Evolutionary conservation across 2,888 invertebrate genomes (phyloP), one percentile per base, ranked within the genome.

Genomic region (Dinocampus coccinellae): DNA sequence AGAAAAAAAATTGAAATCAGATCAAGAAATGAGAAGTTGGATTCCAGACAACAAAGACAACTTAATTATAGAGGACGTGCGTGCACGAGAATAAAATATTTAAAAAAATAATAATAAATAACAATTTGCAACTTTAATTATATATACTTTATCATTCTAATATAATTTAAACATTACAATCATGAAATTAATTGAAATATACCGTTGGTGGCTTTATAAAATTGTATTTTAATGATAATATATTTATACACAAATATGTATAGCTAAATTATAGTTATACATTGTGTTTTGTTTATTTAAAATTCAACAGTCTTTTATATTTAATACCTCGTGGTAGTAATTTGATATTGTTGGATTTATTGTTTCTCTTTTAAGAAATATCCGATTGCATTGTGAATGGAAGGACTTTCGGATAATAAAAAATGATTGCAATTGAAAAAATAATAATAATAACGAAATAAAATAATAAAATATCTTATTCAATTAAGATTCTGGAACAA

Each of bases 1-100:
- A 62, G 89, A 89, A 78, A 79, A 89, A 60, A 87, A 89, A 11
- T 90, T 90, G 52, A 89, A 90, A 64, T 79, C 82, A 58, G 81
- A 83, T 63, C 63, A 81, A 42, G 85, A 85, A 70, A 83, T 83
- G 82, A 81, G 80, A 13, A 83, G 85, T 2, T 86, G 85, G 85
- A 82, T 73, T 3, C 76, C 79, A 33, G 9, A 9, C 4, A 53
- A 39, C 57, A 39, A 3, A 16, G 26, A 26, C 24, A 26, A n/a
- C 33, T 29, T 58, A 29, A 58, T 67, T 24, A 36, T 58, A 26
- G 34, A 36, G 10, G 67, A 58, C 16, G n/a, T 58, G 0, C 29
- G 10, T 4, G 4, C 3, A 3, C 9, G 33, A 16, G 58, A 58
- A 33, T 33, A 10, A 58, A 20, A 6, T 34, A 58, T 29, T 55